A percentile compares a stretch with the other conserved stretches of the same genome.
Evolutionary conservation across 1,140 invertebrate genomes (phyloP).

Genomic region (Drosophila ananassae): DNA sequence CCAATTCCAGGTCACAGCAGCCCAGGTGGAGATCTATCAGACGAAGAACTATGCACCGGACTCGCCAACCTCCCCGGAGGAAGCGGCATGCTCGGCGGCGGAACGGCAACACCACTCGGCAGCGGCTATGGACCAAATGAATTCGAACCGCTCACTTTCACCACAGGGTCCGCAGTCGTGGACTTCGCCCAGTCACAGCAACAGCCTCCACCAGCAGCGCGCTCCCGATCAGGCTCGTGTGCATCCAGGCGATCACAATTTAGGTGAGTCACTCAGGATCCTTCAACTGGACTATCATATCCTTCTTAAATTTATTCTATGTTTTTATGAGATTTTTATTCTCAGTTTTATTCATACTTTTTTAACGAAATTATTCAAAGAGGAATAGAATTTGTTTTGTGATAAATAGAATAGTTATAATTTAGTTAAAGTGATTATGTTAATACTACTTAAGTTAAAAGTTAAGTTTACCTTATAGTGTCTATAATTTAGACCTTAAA

Average conservation of each 20-base stretch:
- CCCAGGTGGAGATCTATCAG: constrained; percentile 87
- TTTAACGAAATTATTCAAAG: too few species aligned
- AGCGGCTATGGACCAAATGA: constrained; percentile 83
- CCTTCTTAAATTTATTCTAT: too few species aligned
- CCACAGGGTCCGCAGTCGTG: constrained; percentile 87
- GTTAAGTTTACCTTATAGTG: not conserved
- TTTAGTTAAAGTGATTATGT: not conserved
- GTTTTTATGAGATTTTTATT: not conserved
- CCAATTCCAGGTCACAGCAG: constrained; percentile 80
- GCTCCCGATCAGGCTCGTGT: constrained; percentile 85
- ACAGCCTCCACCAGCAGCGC: constrained; percentile 74
- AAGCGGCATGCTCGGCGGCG: constrained; percentile 76
- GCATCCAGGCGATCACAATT: constrained; percentile 84
- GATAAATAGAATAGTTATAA: too few species aligned
- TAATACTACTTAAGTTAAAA: not conserved
- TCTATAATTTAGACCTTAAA: not conserved
- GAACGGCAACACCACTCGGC: constrained; percentile 83
- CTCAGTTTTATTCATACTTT: too few species aligned
- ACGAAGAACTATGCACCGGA: constrained; percentile 87
- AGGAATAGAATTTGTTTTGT: too few species aligned
- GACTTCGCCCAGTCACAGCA: constrained; percentile 85
- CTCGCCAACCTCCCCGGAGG: constrained; percentile 84
- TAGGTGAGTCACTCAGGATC: constrained; percentile 60
- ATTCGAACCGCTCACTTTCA: constrained; percentile 84
- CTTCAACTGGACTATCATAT: not conserved